phyloP scores from a whole-genome alignment of 2,113 vertebrate genomes.

The Craseonycteris thonglongyai region DNA sequence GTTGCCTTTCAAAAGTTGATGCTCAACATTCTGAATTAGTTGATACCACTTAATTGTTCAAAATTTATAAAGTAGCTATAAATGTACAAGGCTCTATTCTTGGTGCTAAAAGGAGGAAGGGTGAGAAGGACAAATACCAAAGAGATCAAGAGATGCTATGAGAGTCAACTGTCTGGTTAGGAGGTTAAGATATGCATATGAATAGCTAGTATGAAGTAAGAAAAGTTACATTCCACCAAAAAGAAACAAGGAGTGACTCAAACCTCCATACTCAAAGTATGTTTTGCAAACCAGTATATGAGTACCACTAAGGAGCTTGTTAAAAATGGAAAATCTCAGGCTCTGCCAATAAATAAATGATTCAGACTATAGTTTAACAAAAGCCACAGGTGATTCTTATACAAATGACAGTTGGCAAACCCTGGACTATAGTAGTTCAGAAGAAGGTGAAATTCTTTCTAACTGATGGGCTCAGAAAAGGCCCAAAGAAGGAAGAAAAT shows the following conservation, averaged over 20 bases:
- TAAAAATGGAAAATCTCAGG: constrained; percentile 3
- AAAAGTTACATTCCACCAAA: not conserved
- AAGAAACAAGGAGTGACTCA: not conserved
- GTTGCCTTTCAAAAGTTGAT: constrained; percentile 27
- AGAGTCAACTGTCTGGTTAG: constrained; percentile 5
- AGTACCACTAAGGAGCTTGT: not conserved
- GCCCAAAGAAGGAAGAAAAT: not conserved
- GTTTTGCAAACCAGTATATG: not conserved
- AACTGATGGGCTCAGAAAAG: not conserved
- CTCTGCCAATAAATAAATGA: not conserved
- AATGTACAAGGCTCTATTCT: not conserved
- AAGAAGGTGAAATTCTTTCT: not conserved
- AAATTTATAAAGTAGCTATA: constrained; percentile 5
- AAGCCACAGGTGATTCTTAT: not conserved
- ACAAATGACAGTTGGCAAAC: not conserved
- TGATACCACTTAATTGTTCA: constrained; percentile 21
- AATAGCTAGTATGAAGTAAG: not conserved
- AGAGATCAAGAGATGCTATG: not conserved
- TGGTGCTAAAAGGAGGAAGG: not conserved
- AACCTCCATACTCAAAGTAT: not conserved
- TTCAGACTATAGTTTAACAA: constrained; percentile 4
- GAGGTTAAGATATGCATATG: not conserved
- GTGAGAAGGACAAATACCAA: not conserved
- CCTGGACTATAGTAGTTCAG: not conserved
- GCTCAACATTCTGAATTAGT: constrained; percentile 17